Base-by-base conservation (phyloP, 2,113 vertebrate genomes). In the Cryptomyrus ogoouensis region DNA sequence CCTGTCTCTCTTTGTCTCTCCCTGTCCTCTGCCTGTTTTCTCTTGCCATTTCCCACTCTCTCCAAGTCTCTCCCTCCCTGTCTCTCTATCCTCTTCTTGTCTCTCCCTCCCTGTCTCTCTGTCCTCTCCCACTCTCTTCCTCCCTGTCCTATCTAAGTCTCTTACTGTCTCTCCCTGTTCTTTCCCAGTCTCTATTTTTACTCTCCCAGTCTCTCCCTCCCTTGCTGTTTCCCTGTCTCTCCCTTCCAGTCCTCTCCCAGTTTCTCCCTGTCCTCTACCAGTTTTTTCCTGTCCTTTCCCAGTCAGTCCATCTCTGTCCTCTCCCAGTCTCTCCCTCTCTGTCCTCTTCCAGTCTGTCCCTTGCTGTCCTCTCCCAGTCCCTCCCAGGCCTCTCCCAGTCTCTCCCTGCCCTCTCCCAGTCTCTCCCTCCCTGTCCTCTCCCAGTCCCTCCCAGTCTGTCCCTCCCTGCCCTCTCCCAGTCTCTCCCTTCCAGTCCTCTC, bases 371-470 rank as follows among this genome's bases (percentile, higher is more conserved):
- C 24, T 5, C 12, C 13, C 50, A 15, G 50, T 49, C 49, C 8
- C 49, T 15, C 13, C 12, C 49, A 2, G 47, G 2, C 47, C 53
- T 17, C 74, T 80, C 39, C 8, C 58, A 62, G 58, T 62, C 31
- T 9, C 70, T 89, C 70, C 44, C 89, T 90, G 56, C 91, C 89
- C 90, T 7, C 2, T 77, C 35, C 12, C 5, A 39, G 70, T 53
- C 15, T 0, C 1, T 77, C 66, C 31, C 4, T 5, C 3, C n/a
- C n/a, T 66, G 27, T 35, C 27, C 27, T 35, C 12, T 74, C 31
- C 31, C 70, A 15, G 31, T 77, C 1, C 7, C 0, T 39, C n/a
- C n/a, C n/a, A n/a, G n/a, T n/a, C n/a, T n/a, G n/a, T n/a, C n/a
- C n/a, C n/a, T n/a, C 5, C 3, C 66, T 74, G 66, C 10, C 3